Base-by-base conservation (phyloP, 2,797 vertebrate genomes). In the Urocyon cinereoargenteus region DNA sequence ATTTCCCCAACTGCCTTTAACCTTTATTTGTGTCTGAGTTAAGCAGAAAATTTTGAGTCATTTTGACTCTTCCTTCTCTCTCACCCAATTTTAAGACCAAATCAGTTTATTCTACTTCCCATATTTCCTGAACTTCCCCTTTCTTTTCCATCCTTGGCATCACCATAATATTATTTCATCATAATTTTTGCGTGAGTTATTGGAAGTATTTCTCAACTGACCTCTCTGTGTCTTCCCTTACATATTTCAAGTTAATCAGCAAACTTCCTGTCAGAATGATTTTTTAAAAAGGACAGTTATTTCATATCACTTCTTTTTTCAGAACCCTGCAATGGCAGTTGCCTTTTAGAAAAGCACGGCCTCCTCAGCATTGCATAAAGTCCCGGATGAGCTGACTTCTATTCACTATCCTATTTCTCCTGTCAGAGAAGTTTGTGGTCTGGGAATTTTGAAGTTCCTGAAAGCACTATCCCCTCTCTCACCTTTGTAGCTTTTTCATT, bases 201-300 rank as follows among this genome's bases (percentile, higher is more conserved):
- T 70, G 40, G n/a, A 86, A 72, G 15, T 40, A 3, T 62, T 90
- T 91, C 4, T 18, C 59, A 34, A 36, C 28, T 86, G 28, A 62
- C 72, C n/a, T 24, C 6, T 49, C 34, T 57, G 31, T 81, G 28
- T 70, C 83, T 68, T 21, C 18, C 62, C 31, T 72, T 62, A 82
- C 18, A 40, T 3, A 15, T 45, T 53, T 77, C 24, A 66, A 59
- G 26, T 77, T 40, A 77, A 68, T 24, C 9, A 5, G 51, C 1
- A 12, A 83, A 68, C 11, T 68, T 83, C 66, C 14, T 83, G 5
- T 83, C 59, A 36, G 10, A 83, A 49, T 61, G 7, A n/a, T 61
- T 84, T 88, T 92, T 40, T 36, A 61, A 84, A 88, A 84, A 34
- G 61, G 22, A 11, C 84, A 84, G 70, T 70, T 89, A 70, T 93